Base-by-base conservation (phyloP, 2,113 vertebrate species). In the Pandion haliaetus region DNA sequence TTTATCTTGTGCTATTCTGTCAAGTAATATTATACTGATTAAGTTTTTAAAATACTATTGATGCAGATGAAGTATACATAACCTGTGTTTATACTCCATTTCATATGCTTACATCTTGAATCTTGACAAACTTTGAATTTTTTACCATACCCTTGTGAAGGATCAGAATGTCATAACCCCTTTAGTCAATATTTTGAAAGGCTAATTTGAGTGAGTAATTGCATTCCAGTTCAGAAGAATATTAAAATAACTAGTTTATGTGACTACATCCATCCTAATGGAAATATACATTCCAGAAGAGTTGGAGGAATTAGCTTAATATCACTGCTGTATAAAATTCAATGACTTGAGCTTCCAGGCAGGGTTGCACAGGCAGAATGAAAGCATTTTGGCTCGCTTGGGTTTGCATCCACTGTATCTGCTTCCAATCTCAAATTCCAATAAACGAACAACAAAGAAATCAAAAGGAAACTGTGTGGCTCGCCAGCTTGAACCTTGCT, bases 401-500 rank as follows among this genome's bases (percentile, higher is more conserved):
- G 71, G 71, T 97, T 95, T n/a, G 38, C 90, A 95, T 96, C 93
- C 93, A 81, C 85, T 91, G 38, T 96, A 95, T 96, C 93, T 95
- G 95, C 95, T 97, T 96, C 95, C 95, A 97, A 91, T 95, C 93
- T 96, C 91, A 89, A 91, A 96, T 96, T 96, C 97, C 96, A 96
- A 96, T 87, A 97, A 96, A 95, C 1, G 91, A 96, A 95, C 92
- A 95, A 96, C 96, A 95, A 96, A 97, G 94, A 96, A 97, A 94
- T 92, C 93, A 95, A 93, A 96, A 95, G 95, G 97, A 91, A 97
- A 94, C 82, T 49, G 84, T 7, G 50, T 96, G 97, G 93, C 93
- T 95, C 71, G 78, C 95, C 96, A 96, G 96, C 95, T 95, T 97
- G 94, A 96, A 97, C 95, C 95, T 97, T 95, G 96, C 96, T 97